Percentiles rank a stretch among this genome's conserved stretches.
phyloP scores from a whole-genome alignment of 2,113 vertebrate species.

The Ranitomeya variabilis region DNA sequence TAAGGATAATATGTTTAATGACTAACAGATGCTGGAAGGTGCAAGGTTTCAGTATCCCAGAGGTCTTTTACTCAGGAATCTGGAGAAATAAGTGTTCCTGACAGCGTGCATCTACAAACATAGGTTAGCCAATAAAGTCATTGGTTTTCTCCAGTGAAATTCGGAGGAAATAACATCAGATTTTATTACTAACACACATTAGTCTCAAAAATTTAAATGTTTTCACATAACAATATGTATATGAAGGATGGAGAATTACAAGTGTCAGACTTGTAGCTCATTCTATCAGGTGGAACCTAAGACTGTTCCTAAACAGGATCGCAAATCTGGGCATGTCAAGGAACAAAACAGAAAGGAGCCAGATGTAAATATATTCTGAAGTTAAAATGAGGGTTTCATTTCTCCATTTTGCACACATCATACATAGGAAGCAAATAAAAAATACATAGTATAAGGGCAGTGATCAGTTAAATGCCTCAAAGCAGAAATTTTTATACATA shows the following conservation, averaged over 20 bases:
- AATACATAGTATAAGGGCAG: background rate
- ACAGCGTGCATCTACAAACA: slow-evolving; percentile 55
- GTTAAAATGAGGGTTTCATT: background rate
- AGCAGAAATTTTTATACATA: background rate
- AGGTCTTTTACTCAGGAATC: slow-evolving; percentile 49
- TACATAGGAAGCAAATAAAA: background rate
- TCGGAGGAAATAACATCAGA: slow-evolving; percentile 21
- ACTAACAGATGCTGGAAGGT: slow-evolving; percentile 52
- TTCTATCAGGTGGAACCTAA: background rate
- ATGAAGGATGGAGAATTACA: slow-evolving; percentile 12
- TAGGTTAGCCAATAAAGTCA: slow-evolving; percentile 50
- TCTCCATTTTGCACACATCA: background rate
- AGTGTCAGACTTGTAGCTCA: slow-evolving; percentile 16
- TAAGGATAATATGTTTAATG: slow-evolving; percentile 55
- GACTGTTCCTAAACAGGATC: slow-evolving; percentile 10
- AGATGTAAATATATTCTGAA: background rate
- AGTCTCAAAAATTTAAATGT: slow-evolving; percentile 30
- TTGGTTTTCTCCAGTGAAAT: slow-evolving; percentile 17
- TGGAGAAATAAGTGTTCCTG: slow-evolving; percentile 55
- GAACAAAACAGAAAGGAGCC: background rate
- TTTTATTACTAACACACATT: slow-evolving; percentile 44
- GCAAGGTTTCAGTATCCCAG: slow-evolving; percentile 54
- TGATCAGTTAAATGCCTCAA: background rate
- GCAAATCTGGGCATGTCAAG: background rate
- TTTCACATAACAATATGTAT: slow-evolving; percentile 17